Percentiles rank a stretch among this genome's conserved stretches.
These are phyloP conservation scores for Anoplopoma fimbria DNA, from an alignment of 2,113 vertebrate genomes.

Conservation along the genomic window DNA sequence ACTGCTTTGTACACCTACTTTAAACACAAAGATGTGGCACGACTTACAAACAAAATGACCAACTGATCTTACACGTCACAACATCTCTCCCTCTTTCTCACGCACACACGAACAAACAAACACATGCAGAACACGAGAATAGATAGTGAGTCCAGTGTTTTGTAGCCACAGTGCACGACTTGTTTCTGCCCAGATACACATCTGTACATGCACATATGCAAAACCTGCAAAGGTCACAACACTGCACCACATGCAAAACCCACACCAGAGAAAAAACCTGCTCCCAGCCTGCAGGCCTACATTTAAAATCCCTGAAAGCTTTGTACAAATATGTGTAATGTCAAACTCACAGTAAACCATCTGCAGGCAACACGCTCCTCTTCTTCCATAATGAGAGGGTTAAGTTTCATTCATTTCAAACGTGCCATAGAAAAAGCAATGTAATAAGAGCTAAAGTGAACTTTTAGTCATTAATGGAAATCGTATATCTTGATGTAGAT, in stretches of 20 bases:
- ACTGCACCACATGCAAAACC: conserved; percentile 74
- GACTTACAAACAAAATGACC: background rate
- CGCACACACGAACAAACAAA: background rate
- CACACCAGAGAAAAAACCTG: conserved; percentile 33
- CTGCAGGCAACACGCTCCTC: conserved; percentile 6
- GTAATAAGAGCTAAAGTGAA: conserved; percentile 15
- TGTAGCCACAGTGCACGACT: conserved; percentile 23
- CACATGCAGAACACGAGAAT: background rate
- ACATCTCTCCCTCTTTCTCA: background rate
- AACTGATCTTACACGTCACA: background rate
- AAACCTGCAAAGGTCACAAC: conserved; percentile 54
- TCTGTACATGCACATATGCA: conserved; percentile 72
- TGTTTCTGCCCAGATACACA: conserved; percentile 58
- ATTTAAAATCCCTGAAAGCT: conserved; percentile 7
- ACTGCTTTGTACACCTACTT: background rate
- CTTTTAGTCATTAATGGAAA: conserved; percentile 14
- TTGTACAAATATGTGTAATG: conserved; percentile 23
- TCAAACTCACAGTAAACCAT: conserved; percentile 21
- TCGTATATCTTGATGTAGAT: background rate
- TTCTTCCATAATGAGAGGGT: background rate
- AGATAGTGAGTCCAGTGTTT: conserved; percentile 43
- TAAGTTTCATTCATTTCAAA: conserved; percentile 38
- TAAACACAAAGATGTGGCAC: background rate
- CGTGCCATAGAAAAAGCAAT: background rate
- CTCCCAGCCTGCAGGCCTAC: background rate